These are phyloP conservation scores for Lutraria lutraria DNA, from an alignment of 2,888 invertebrate species.

Conservation along the genomic window DNA sequence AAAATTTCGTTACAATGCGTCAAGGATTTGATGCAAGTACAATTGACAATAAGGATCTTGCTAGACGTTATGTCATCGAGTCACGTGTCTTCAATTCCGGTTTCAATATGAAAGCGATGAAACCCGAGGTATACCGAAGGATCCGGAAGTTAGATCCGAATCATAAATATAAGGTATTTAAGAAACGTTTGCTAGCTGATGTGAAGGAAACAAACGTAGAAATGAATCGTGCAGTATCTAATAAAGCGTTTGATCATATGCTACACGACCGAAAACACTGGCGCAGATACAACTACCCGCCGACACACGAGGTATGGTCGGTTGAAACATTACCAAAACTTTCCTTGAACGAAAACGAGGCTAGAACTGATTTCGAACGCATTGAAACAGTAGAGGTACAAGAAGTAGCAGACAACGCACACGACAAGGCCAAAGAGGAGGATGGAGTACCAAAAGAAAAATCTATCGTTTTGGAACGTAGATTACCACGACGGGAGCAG, in stretches of 20 bases:
- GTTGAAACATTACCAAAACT: neutral
- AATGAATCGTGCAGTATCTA: slow-evolving; percentile 69
- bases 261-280: slow-evolving; percentile 67
- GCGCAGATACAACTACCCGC: slow-evolving; percentile 61
- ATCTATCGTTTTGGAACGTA: slow-evolving; percentile 56
- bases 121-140: slow-evolving; percentile 70
- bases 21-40: slow-evolving; percentile 65
- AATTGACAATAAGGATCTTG: slow-evolving; percentile 63
- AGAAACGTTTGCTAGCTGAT: slow-evolving; percentile 68
- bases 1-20: slow-evolving; percentile 75
- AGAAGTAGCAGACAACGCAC: neutral
- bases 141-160: slow-evolving; percentile 72
- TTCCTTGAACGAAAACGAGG: neutral
- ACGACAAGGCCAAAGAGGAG: neutral
- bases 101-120: slow-evolving; percentile 69
- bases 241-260: slow-evolving; percentile 68
- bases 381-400: neutral
- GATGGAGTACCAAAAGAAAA: slow-evolving; percentile 46
- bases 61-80: slow-evolving; percentile 71
- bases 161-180: slow-evolving; percentile 61
- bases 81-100: slow-evolving; percentile 72
- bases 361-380: neutral
- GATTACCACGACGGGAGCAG: slow-evolving; percentile 37
- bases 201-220: slow-evolving; percentile 65
- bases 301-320: neutral